A percentile compares a stretch with the other conserved stretches of the same genome.
These are phyloP conservation scores for Magallana angulata DNA, from an alignment of 1,140 invertebrate genomes.

Conservation along the genomic window DNA sequence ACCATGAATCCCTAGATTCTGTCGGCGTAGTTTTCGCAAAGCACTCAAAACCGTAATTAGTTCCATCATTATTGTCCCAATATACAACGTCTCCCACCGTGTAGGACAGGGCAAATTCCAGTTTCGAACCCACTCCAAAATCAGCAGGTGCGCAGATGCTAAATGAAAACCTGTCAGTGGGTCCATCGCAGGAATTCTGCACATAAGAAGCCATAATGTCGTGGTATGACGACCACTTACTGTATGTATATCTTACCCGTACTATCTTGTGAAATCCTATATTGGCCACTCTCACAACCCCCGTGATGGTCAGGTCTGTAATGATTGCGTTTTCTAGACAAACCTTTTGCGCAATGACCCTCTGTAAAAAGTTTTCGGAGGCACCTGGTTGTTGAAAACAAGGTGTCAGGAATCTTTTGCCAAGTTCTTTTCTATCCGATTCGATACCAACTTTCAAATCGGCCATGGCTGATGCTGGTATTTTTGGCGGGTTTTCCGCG, in stretches of 20 bases:
- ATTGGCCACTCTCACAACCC: slow-evolving; percentile 92
- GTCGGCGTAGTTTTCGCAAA: slow-evolving; percentile 73
- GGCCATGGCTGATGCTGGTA: slow-evolving; percentile 76
- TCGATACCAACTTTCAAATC: slow-evolving; percentile 71
- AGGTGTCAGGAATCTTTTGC: slow-evolving; percentile 82
- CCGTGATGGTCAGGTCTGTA: slow-evolving; percentile 86
- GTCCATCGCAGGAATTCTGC: slow-evolving; percentile 93
- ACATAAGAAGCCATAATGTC: slow-evolving; percentile 90
- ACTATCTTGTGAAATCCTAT: slow-evolving; percentile 95
- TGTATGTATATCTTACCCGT: slow-evolving; percentile 90
- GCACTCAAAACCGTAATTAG: slow-evolving; percentile 85
- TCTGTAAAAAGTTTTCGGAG: slow-evolving; percentile 88
- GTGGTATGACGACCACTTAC: slow-evolving; percentile 90
- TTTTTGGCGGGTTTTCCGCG: slow-evolving; percentile 75
- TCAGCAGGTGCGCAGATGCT: slow-evolving; percentile 83
- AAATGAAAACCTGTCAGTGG: slow-evolving; percentile 91
- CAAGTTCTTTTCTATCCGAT: slow-evolving; percentile 64
- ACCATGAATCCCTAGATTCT: slow-evolving; percentile 68
- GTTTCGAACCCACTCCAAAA: slow-evolving; percentile 85
- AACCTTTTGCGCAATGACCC: slow-evolving; percentile 86
- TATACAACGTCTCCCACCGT: slow-evolving; percentile 87
- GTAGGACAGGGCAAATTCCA: slow-evolving; percentile 91
- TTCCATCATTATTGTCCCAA: slow-evolving; percentile 93
- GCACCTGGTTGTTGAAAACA: slow-evolving; percentile 91
- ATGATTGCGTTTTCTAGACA: slow-evolving; percentile 88